Percentiles rank a stretch among this genome's conserved stretches.
phyloP scores from a whole-genome alignment of 2,888 invertebrate genomes.

The Holacanthella duospinosa region DNA sequence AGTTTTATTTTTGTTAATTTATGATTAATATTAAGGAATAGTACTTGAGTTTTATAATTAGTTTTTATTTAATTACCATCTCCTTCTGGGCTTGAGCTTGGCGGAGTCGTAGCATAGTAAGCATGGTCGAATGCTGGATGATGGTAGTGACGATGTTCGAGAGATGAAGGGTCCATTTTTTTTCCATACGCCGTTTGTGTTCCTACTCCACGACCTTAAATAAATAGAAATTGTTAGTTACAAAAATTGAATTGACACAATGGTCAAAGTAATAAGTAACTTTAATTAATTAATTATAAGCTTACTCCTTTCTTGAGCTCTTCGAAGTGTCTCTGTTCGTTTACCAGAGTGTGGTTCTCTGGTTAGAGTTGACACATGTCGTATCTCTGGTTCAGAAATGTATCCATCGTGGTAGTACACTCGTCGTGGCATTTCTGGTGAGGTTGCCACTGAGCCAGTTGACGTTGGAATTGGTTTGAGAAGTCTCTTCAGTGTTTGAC shows the following conservation, averaged over 20 bases:
- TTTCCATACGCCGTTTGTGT: slow-evolving; percentile 34
- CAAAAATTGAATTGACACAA: no score
- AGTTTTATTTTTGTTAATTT: no score
- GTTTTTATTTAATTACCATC: slow-evolving; percentile 26
- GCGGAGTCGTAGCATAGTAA: slow-evolving; percentile 79
- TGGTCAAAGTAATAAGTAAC: no score
- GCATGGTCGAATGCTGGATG: slow-evolving; percentile 83
- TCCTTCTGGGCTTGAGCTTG: slow-evolving; percentile 60
- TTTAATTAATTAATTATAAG: background rate
- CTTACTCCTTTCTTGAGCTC: slow-evolving; percentile 34
- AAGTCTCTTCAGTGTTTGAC: slow-evolving; percentile 82
- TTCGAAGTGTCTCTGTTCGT: slow-evolving; percentile 35
- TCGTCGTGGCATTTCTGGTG: slow-evolving; percentile 77
- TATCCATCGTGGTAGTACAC: slow-evolving; percentile 45
- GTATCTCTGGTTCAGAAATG: slow-evolving; percentile 39
- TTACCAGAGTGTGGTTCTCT: slow-evolving; percentile 55
- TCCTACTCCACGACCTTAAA: slow-evolving; percentile 36
- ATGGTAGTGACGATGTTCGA: slow-evolving; percentile 67
- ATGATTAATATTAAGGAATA: no score
- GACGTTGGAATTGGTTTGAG: slow-evolving; percentile 72
- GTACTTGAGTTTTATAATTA: no score
- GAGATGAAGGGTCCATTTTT: slow-evolving; percentile 66
- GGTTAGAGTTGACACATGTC: slow-evolving; percentile 50
- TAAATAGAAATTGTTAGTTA: slow-evolving; percentile 8
- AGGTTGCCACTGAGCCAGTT: slow-evolving; percentile 53